Evolutionary conservation across 1,140 invertebrate genomes (phyloP).

Genomic region (Sycophila sp.): DNA sequence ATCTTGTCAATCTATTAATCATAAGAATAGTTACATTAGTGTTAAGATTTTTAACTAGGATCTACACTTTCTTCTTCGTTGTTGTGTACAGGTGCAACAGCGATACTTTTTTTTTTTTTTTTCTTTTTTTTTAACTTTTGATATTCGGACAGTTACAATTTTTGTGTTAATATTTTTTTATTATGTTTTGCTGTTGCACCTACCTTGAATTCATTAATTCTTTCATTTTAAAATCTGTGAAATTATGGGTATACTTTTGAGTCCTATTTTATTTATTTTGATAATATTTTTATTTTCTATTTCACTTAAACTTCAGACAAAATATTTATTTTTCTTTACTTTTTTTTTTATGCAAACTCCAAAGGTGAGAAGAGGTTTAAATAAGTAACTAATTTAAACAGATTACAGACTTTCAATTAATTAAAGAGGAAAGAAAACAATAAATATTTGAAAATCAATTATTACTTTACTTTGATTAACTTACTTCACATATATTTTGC

Average conservation of each 20-base stretch:
- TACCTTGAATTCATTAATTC: neutral
- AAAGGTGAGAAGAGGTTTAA: no score
- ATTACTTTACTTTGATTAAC: no score
- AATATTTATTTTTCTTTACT: neutral
- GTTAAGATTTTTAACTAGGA: constrained; percentile 7
- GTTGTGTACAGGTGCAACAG: neutral
- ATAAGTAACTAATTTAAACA: no score
- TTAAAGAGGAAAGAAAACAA: no score
- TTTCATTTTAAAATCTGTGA: neutral
- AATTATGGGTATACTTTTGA: neutral
- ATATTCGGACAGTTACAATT: no score
- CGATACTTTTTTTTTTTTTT: neutral
- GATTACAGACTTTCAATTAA: no score
- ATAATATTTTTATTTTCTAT: neutral
- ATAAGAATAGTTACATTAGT: constrained; percentile 13
- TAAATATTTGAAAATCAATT: no score
- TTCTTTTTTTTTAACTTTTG: neutral
- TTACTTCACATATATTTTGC: constrained; percentile 20
- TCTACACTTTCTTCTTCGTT: constrained; percentile 10
- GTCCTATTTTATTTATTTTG: neutral
- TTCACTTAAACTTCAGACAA: neutral
- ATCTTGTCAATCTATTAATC: constrained; percentile 37
- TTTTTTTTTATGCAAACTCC: constrained; percentile 8
- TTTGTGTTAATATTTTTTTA: neutral
- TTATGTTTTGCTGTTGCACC: neutral